phyloP scores from a whole-genome alignment of 2,113 vertebrate genomes.

The Engraulis encrasicolus region DNA sequence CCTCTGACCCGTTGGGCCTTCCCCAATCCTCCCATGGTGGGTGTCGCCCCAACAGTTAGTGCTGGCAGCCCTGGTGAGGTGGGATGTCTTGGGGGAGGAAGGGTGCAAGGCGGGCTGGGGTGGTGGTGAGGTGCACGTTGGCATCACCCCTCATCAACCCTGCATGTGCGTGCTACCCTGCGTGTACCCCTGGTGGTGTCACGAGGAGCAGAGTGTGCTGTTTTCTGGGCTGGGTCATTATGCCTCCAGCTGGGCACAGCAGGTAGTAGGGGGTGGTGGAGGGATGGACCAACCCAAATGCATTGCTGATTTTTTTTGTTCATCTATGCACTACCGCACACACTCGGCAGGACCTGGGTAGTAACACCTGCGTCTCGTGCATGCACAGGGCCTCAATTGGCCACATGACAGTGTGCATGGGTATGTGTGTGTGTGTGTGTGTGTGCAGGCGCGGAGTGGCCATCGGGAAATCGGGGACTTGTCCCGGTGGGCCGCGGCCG shows the following conservation, averaged over 20 bases:
- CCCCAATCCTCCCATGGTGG: neutral
- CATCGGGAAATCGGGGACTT: too few relatives aligned
- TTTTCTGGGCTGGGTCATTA: too few relatives aligned
- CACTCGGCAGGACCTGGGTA: neutral
- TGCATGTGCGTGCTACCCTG: too few relatives aligned
- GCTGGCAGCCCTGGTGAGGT: neutral
- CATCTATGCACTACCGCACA: neutral
- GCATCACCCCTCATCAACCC: too few relatives aligned
- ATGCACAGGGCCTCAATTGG: neutral
- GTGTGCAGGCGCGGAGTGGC: too few relatives aligned
- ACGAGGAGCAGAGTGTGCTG: too few relatives aligned
- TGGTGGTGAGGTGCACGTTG: too few relatives aligned
- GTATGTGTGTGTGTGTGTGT: neutral
- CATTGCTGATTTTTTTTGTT: slow-evolving; percentile 29
- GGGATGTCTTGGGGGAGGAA: too few relatives aligned
- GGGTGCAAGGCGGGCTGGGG: too few relatives aligned
- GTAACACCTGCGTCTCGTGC: neutral
- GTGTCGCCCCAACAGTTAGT: neutral
- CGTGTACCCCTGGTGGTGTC: too few relatives aligned
- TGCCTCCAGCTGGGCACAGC: neutral
- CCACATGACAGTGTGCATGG: neutral
- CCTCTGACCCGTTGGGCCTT: neutral
- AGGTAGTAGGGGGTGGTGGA: slow-evolving; percentile 24
- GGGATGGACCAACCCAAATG: slow-evolving; percentile 35
- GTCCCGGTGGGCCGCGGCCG: too few relatives aligned